These are phyloP conservation scores for Poeciliopsis gracilis DNA, from an alignment of 2,797 vertebrate species.

Conservation along the genomic window DNA sequence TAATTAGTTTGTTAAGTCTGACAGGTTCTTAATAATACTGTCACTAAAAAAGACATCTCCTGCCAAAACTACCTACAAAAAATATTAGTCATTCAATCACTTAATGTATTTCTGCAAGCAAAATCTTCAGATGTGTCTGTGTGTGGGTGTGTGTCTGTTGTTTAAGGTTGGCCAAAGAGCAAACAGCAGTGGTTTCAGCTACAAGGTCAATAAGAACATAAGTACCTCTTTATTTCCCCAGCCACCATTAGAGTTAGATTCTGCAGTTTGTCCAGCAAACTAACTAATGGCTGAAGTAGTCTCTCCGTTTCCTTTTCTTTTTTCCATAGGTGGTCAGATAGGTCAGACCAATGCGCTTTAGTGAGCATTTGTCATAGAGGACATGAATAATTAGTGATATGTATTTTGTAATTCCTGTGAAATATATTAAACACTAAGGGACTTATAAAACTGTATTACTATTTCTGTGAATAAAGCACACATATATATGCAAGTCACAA, in stretches of 20 bases:
- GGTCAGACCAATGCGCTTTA: slow-evolving; percentile 42
- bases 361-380: slow-evolving; percentile 20
- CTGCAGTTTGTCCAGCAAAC: slow-evolving; percentile 78
- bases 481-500: not conserved
- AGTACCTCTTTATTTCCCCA: slow-evolving; percentile 82
- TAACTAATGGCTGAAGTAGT: slow-evolving; percentile 70
- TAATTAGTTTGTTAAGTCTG: slow-evolving; percentile 62
- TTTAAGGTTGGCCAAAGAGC: slow-evolving; percentile 52
- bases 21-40: slow-evolving; percentile 29
- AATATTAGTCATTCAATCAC: slow-evolving; percentile 57
- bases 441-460: not conserved
- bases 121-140: slow-evolving; percentile 21
- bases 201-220: slow-evolving; percentile 78
- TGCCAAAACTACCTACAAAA: slow-evolving; percentile 35
- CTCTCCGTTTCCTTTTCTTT: slow-evolving; percentile 48
- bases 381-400: not conserved
- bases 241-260: slow-evolving; percentile 68
- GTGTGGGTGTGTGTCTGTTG: slow-evolving; percentile 35
- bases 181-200: slow-evolving; percentile 73
- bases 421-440: not conserved
- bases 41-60: slow-evolving; percentile 25
- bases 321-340: slow-evolving; percentile 41
- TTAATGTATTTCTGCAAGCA: slow-evolving; percentile 57
- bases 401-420: not conserved
- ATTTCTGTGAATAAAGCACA: not conserved